Conservation (phyloP, 2,797 vertebrate species). For the Melanotaenia parkinsoni region DNA sequence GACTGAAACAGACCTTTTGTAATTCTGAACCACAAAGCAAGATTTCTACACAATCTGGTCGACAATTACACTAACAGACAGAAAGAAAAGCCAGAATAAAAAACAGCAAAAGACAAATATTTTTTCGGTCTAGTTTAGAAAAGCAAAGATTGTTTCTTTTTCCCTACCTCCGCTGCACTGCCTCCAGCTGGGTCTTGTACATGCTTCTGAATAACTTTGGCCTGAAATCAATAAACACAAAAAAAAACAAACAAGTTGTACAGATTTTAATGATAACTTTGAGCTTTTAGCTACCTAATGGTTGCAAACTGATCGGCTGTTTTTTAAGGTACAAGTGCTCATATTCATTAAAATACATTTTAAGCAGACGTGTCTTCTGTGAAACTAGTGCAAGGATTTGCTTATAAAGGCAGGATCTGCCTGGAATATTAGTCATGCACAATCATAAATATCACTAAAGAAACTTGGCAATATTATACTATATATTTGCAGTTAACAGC, state of each 20-base stretch:
- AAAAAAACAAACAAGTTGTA: neutral
- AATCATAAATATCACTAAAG: neutral
- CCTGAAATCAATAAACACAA: constrained; percentile 60
- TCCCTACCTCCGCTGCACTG: constrained; percentile 57
- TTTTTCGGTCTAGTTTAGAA: neutral
- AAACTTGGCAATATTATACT: neutral
- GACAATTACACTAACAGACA: neutral
- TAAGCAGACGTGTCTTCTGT: no score
- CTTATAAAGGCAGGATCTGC: neutral
- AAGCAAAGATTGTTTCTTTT: neutral
- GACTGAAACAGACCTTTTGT: constrained; percentile 41
- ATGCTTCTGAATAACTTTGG: constrained; percentile 49
- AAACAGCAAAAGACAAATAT: neutral
- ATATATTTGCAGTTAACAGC: neutral
- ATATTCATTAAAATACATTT: neutral
- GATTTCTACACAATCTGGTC: neutral
- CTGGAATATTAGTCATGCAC: constrained; percentile 14
- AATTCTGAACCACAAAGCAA: constrained; percentile 27
- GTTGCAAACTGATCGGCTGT: neutral
- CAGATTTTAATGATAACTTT: neutral
- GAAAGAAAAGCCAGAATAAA: neutral
- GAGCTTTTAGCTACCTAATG: neutral
- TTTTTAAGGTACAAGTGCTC: neutral
- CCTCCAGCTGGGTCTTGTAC: constrained; percentile 22
- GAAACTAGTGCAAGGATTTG: neutral